These are phyloP conservation scores for Eubucco bourcierii DNA, from an alignment of 2,113 vertebrate genomes.

Conservation along the genomic window DNA sequence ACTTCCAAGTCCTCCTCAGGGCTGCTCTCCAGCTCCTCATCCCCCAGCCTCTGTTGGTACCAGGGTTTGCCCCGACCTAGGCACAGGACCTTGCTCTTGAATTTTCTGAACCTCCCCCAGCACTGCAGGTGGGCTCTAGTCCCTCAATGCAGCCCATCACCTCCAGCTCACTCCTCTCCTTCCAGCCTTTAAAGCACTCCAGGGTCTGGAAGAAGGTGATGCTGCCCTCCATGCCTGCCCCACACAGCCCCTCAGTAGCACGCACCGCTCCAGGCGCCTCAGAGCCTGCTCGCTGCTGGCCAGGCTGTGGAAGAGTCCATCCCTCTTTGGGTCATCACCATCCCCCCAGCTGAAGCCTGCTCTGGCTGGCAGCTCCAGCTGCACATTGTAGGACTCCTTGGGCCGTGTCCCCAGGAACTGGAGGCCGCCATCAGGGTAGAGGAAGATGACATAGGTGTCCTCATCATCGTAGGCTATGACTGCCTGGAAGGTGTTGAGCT, in stretches of 20 bases:
- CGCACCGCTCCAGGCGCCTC: constrained; percentile 89
- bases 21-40: no score
- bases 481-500: constrained; percentile 96
- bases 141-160: accelerated
- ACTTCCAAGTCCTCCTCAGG: no score
- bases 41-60: no score
- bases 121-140: accelerated
- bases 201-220: background rate
- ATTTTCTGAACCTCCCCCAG: background rate
- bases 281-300: constrained; percentile 84
- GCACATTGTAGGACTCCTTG: constrained; percentile 91
- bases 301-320: constrained; percentile 85
- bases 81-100: no score
- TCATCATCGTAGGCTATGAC: constrained; percentile 85
- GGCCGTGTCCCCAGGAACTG: constrained; percentile 90
- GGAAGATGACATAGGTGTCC: constrained; percentile 87
- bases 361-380: constrained; percentile 89
- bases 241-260: accelerated
- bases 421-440: constrained; percentile 87
- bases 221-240: background rate
- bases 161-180: background rate
- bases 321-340: constrained; percentile 72
- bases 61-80: no score
- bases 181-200: background rate
- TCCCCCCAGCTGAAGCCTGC: constrained; percentile 94